Conservation (phyloP, 2,888 invertebrate genomes). For the Autographa gamma region DNA sequence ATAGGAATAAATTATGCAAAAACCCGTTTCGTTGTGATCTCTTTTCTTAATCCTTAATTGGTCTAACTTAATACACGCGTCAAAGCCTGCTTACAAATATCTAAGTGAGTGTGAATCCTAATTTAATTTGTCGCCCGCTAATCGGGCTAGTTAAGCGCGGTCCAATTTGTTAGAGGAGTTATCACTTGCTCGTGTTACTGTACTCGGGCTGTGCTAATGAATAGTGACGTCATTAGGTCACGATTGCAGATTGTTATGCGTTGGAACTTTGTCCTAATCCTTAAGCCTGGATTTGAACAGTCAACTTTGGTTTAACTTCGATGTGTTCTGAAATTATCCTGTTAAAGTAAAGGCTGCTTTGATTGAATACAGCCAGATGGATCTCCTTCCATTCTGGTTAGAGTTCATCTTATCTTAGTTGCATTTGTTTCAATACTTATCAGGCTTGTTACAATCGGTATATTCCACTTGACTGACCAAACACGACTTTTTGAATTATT, state of each 20-base stretch:
- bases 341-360: too few species aligned
- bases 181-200: conserved; percentile 42
- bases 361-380: too few species aligned
- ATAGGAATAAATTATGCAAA: background rate
- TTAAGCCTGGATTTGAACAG: background rate
- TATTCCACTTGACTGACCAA: too few species aligned
- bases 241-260: conserved; percentile 14
- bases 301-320: background rate
- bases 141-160: conserved; percentile 39
- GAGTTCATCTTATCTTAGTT: too few species aligned
- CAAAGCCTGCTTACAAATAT: conserved; percentile 33
- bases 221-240: conserved; percentile 39
- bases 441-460: too few species aligned
- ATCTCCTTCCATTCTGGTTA: too few species aligned
- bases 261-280: background rate
- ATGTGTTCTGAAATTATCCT: background rate
- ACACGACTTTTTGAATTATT: too few species aligned
- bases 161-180: conserved; percentile 46
- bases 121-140: conserved; percentile 37
- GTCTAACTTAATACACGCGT: conserved; percentile 29
- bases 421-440: too few species aligned
- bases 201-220: conserved; percentile 21
- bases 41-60: background rate
- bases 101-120: conserved; percentile 33
- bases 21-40: too few species aligned